Conservation (phyloP, 2,113 vertebrate species). For the Coturnix japonica region DNA sequence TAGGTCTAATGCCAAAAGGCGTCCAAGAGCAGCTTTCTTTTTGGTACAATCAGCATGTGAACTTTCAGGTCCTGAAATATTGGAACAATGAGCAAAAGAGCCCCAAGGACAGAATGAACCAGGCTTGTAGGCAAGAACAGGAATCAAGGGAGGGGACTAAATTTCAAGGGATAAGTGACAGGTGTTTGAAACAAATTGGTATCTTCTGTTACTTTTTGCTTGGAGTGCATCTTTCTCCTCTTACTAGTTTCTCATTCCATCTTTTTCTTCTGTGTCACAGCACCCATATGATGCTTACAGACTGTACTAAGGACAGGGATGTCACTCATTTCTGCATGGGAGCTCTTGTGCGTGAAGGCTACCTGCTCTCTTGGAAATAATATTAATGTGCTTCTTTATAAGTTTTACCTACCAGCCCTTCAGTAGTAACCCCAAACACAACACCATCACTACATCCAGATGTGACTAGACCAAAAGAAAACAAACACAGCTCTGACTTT, state of each 20-base stretch:
- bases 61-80: neutral
- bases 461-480: neutral
- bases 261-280: neutral
- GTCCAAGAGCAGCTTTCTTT: neutral
- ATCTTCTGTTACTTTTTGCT: neutral
- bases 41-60: neutral
- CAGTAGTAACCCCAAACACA: neutral
- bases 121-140: neutral
- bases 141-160: neutral
- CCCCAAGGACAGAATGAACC: neutral
- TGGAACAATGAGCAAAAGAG: neutral
- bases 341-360: neutral
- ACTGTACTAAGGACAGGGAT: neutral
- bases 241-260: neutral
- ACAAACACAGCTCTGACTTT: neutral
- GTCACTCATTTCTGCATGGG: neutral
- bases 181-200: neutral
- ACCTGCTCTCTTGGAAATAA: neutral
- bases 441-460: neutral
- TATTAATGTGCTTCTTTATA: neutral
- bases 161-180: constrained; percentile 13
- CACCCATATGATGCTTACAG: neutral
- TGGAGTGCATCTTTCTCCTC: neutral
- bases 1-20: neutral
- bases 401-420: rapidly evolving